Percentiles rank a stretch among this genome's conserved stretches.
phyloP scores from a whole-genome alignment of 2,113 vertebrate species.

The Oostethus manadensis region DNA sequence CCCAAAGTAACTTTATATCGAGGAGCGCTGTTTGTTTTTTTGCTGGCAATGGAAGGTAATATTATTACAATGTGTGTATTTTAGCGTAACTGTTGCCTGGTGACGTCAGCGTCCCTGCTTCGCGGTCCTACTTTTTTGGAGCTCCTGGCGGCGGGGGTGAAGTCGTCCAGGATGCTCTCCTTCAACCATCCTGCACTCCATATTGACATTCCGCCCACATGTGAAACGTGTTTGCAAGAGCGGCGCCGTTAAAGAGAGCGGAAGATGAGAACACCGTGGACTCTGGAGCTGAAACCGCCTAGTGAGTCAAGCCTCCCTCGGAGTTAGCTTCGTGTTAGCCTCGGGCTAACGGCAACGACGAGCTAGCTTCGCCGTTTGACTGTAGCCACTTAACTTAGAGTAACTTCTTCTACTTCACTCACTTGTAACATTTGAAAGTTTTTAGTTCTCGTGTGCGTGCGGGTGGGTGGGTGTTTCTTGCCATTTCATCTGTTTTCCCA shows the following conservation, averaged over 20 bases:
- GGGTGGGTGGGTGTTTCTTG: not conserved
- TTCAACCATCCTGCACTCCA: not conserved
- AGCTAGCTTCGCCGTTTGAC: constrained; percentile 15
- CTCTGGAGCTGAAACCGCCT: constrained; percentile 65
- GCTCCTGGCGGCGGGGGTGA: not conserved
- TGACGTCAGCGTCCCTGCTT: constrained; percentile 60
- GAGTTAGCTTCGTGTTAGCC: constrained; percentile 34
- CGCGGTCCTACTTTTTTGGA: not conserved
- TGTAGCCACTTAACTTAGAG: constrained; percentile 9
- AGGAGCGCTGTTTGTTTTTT: not conserved
- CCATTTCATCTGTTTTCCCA: constrained; percentile 14
- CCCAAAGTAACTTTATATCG: not conserved
- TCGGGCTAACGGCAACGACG: constrained; percentile 39
- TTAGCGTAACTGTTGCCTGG: constrained; percentile 21
- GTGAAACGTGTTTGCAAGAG: constrained; percentile 47
- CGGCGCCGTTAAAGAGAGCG: constrained; percentile 18
- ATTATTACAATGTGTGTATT: not conserved
- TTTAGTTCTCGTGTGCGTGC: not conserved
- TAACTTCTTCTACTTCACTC: not conserved
- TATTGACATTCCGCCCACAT: not conserved
- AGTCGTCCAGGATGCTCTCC: not conserved
- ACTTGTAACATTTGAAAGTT: not conserved
- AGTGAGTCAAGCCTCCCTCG: constrained; percentile 54
- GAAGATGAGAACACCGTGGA: constrained; percentile 55
- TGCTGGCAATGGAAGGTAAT: not conserved